These are phyloP conservation scores for Labrus mixtus DNA, from an alignment of 2,113 vertebrate genomes.

Conservation along the genomic window DNA sequence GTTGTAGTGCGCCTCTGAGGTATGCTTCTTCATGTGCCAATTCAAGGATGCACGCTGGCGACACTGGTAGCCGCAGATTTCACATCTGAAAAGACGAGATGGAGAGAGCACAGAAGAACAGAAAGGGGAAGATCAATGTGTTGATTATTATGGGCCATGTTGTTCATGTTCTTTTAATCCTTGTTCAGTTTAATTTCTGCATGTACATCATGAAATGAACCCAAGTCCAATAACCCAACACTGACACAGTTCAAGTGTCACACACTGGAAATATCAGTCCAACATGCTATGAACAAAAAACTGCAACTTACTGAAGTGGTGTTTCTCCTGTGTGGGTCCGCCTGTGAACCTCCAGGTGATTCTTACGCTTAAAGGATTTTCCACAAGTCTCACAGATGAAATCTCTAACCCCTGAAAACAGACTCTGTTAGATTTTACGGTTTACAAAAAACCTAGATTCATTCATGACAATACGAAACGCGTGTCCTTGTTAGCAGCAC, in stretches of 20 bases:
- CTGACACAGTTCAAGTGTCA: background rate
- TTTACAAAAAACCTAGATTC: background rate
- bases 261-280: background rate
- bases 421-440: background rate
- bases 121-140: background rate
- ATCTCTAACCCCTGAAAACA: slow-evolving; percentile 86
- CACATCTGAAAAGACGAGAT: slow-evolving; percentile 83
- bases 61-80: slow-evolving; percentile 96
- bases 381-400: slow-evolving; percentile 95
- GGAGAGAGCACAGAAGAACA: background rate
- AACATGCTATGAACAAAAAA: too few relatives aligned
- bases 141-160: background rate
- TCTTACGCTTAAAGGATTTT: slow-evolving; percentile 96
- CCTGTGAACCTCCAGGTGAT: slow-evolving; percentile 93
- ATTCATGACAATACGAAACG: accelerated
- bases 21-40: slow-evolving; percentile 98
- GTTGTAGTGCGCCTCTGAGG: slow-evolving; percentile 88
- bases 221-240: background rate
- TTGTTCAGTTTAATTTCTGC: too few relatives aligned
- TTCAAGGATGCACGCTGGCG: slow-evolving; percentile 93
- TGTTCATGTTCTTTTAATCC: background rate
- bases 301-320: slow-evolving; percentile 88
- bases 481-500: background rate
- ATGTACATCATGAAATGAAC: too few relatives aligned
- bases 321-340: slow-evolving; percentile 94